Evolutionary conservation across 2,113 vertebrate genomes (phyloP), one percentile per base, ranked within the genome.

Genomic region (Erythrocercus mccallii): DNA sequence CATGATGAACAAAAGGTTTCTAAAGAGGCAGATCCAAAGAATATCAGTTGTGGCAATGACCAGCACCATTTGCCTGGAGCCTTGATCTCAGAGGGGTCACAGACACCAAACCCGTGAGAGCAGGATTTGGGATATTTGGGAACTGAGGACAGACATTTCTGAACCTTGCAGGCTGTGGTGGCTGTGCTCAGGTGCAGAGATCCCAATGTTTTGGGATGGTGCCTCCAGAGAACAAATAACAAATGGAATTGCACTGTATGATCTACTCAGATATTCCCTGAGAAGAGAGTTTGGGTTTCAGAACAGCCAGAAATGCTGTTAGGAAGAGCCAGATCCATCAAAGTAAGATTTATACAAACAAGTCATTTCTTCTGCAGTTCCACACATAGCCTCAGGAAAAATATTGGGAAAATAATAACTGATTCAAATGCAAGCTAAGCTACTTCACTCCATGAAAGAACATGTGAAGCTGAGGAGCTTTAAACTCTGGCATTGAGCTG

Each of bases 391-490:
- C 90, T 53, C 50, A 10, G n/a, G 88, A 91, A 81, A 50, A 85
- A 56, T 13, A 58, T 28, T 60, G 57, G 70, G 65, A 60, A 76
- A 79, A 85, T 62, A 87, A 74, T 44, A 91, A 96, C 58, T 18
- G 62, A 80, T 82, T 82, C 57, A 89, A 93, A 96, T 45, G 70
- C 50, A 79, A 93, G 53, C 44, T 64, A 44, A 93, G 50, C 45
- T 82, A 33, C 90, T 86, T 79, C 85, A 61, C 50, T 50, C 84
- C 35, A 18, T 9, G 79, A 85, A 93, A 73, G 78, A 40, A 69
- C 1, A 7, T 5, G 45, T 35, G 78, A 92, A 85, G 53, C 65
- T 76, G 73, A 60, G 40, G 17, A 68, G 42, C 62, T 88, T 50
- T 72, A 69, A 74, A n/a, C 70, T 64, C 90, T 57, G 62, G 45